Evolutionary conservation across 2,113 vertebrate genomes (phyloP), one percentile per base, ranked within the genome.

Genomic region (Leiothrix lutea): DNA sequence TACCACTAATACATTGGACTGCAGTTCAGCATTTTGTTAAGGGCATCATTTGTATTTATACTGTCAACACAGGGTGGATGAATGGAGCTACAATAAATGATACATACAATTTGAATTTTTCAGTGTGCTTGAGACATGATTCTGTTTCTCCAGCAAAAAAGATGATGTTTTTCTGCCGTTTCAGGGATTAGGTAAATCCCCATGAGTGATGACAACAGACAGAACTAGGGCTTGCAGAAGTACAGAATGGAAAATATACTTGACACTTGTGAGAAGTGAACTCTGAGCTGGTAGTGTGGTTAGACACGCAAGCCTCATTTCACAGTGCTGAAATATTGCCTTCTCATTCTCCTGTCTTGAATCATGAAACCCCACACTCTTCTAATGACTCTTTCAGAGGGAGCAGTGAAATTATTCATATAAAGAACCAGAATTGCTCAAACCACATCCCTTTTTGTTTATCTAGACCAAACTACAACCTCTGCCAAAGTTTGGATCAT

Each of bases 111-210:
- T 42, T 67, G 40, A 78, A 66, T 93, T 92, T 94, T 93, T 95
- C 40, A 78, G 56, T 56, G 28, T 90, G 75, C 90, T 90, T 3
- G 3, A 92, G 92, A 90, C 9, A 2, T 33, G 40, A 81, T 94
- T 93, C 79, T 90, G 53, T 94, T 96, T 88, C 92, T 90, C 60
- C 65, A 88, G 82, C 29, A 91, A 60, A 89, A 94, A 75, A 60
- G 48, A 54, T 74, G 5, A 38, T 57, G 48, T 67, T 89, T 81
- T 86, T 38, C 36, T 82, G 75, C 73, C 3, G 1, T 96, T 95
- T 92, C 92, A 71, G 88, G 80, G 94, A 95, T 96, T 94, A 97
- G 88, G 73, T 95, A 91, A 92, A 94, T 95, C 77, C 94, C 48
- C 89, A 83, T 86, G 61, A 94, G 93, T 88, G 88, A 96, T 96